Evolutionary conservation across 1,140 invertebrate genomes (phyloP), one percentile per base, ranked within the genome.

Genomic region (Steinernema khuongi): DNA sequence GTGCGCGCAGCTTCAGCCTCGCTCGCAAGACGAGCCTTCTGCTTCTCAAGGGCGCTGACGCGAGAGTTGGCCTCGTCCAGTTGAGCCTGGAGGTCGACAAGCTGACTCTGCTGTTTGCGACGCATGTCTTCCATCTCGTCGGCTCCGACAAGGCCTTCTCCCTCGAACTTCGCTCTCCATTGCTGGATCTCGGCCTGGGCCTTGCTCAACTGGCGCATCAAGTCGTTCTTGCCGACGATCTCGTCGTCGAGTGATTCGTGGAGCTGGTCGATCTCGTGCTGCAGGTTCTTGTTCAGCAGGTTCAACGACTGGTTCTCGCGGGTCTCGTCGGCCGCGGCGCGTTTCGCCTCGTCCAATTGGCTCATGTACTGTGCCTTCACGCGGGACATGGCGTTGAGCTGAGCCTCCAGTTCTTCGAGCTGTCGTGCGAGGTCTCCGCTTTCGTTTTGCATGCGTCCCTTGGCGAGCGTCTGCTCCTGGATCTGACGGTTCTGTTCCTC

Each of bases 31-130:
- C 96, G 91, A 87, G 94, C 91, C 88, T 98, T 97, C 86, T 93
- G 94, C 90, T 99, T 99, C 86, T 99, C 96, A 75, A 99, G 89
- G 73, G 92, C 92, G 83, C 93, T 91, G 84, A 94, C 92, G 89
- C 97, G 98, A 87, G 94, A 92, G 89, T 96, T 95, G 85, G 97
- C 92, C 32, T 93, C 70, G 97, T 99, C 96, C 82, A 98, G 93
- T 88, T 98, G 96, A 82, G 97, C 90, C 88, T 94, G 93, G 81
- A 98, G 89, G 86, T 99, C 96, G 87, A 98, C 95, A 81, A 98
- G 92, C 88, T 99, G 95, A 78, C 93, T 95, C 79, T 93, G 90
- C 79, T 99, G 90, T 81, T 95, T 91, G 87, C 94, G 91, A 88
- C 98, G 98, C 86, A 94, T 94, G 90, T 99, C 99, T 86, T 99